phyloP scores from a whole-genome alignment of 2,797 vertebrate species.

The Lagodon rhomboides region DNA sequence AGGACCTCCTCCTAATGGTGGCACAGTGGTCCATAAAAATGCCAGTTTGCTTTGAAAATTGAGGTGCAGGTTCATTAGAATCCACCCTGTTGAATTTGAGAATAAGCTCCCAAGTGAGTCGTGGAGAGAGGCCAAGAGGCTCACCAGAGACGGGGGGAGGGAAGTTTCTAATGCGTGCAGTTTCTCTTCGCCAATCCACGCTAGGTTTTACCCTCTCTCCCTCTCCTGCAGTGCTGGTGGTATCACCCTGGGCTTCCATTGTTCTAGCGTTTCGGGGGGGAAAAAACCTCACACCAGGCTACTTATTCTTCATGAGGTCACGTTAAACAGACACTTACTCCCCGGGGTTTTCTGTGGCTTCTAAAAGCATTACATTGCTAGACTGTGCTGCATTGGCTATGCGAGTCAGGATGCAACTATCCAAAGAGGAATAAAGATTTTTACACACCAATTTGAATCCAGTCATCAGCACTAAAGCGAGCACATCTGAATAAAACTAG shows the following conservation, averaged over 20 bases:
- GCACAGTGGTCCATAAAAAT: slow-evolving; percentile 75
- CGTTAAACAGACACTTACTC: slow-evolving; percentile 65
- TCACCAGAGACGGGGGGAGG: slow-evolving; percentile 21
- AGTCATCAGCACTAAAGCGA: slow-evolving; percentile 4
- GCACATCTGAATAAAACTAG: slow-evolving; percentile 30
- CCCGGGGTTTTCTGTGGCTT: slow-evolving; percentile 54
- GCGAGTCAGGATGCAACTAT: slow-evolving; percentile 38
- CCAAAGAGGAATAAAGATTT: slow-evolving; percentile 8
- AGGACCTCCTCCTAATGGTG: slow-evolving; percentile 68
- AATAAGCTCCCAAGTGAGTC: slow-evolving; percentile 66
- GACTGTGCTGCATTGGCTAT: slow-evolving; percentile 30
- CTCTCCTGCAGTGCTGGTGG: slow-evolving; percentile 52
- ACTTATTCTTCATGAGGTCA: slow-evolving; percentile 75
- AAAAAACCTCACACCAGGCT: slow-evolving; percentile 60
- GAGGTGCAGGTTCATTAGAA: slow-evolving; percentile 78
- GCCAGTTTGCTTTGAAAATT: slow-evolving; percentile 75
- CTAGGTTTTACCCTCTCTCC: slow-evolving; percentile 23
- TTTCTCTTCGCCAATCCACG: slow-evolving; percentile 38
- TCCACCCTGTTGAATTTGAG: slow-evolving; percentile 71
- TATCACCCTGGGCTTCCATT: slow-evolving; percentile 62
- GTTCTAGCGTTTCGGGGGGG: slow-evolving; percentile 54
- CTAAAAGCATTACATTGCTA: slow-evolving; percentile 28
- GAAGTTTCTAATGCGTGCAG: slow-evolving; percentile 15
- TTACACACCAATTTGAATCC: slow-evolving; percentile 20
- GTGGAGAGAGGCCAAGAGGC: slow-evolving; percentile 44